Evolutionary conservation across 2,113 vertebrate genomes (phyloP).

Genomic region (Carassius auratus): DNA sequence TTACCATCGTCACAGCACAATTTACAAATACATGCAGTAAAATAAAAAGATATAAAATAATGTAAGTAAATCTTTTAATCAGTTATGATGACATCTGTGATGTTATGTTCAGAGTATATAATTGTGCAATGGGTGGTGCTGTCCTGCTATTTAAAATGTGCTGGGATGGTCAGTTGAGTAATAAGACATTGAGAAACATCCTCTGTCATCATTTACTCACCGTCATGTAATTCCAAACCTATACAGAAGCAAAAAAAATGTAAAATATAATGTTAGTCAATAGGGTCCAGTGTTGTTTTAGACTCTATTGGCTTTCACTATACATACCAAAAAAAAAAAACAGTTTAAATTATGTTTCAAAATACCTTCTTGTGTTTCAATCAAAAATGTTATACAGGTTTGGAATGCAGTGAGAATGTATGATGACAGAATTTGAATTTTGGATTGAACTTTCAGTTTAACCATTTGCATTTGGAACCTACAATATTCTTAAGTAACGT

Average conservation of each 20-base stretch:
- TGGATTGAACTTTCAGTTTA: not conserved
- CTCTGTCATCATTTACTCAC: no score
- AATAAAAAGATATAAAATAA: no score
- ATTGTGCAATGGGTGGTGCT: not conserved
- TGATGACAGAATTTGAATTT: not conserved
- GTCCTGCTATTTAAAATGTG: not conserved
- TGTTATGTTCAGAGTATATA: not conserved
- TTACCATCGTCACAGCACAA: not conserved
- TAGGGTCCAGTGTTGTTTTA: not conserved
- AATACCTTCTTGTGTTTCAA: not conserved
- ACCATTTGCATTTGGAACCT: slow-evolving; percentile 4
- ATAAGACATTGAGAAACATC: no score
- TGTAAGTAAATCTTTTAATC: no score
- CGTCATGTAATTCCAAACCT: no score
- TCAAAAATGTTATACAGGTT: not conserved
- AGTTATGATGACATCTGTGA: not conserved
- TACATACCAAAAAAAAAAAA: not conserved
- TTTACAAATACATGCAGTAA: no score
- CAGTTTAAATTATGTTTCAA: not conserved
- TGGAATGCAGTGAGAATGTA: not conserved
- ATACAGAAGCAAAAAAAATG: no score
- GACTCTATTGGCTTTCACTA: not conserved
- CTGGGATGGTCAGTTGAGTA: no score
- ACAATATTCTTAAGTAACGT: not conserved
- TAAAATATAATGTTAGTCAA: no score